These are phyloP conservation scores for Calliphora vomitoria DNA, from an alignment of 2,888 invertebrate genomes.

Conservation along the genomic window DNA sequence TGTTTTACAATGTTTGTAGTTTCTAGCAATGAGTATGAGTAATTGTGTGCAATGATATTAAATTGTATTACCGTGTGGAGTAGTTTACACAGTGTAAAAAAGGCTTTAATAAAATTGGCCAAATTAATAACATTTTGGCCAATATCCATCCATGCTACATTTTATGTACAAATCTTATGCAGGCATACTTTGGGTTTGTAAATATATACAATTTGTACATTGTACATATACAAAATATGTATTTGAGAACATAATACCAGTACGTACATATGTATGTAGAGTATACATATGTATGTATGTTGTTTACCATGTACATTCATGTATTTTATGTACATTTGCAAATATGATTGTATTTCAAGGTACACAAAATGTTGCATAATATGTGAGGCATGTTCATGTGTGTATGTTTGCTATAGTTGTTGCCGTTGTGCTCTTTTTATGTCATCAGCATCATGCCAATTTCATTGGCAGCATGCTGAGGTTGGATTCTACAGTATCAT, in stretches of 20 bases:
- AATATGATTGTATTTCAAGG: conserved; percentile 40
- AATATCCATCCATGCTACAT: conserved; percentile 37
- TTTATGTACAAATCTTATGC: conserved; percentile 11
- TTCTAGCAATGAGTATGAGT: neutral
- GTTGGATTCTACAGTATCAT: conserved; percentile 38
- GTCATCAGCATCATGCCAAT: conserved; percentile 58
- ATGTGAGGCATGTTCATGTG: conserved; percentile 7
- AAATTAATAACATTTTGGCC: conserved; percentile 67
- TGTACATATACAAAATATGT: conserved; percentile 20
- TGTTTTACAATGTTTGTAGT: neutral
- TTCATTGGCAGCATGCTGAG: conserved; percentile 60
- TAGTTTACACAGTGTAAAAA: conserved; percentile 61
- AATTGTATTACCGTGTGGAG: conserved; percentile 28
- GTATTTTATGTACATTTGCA: conserved; percentile 17
- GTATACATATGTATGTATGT: neutral
- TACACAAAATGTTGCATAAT: conserved; percentile 55
- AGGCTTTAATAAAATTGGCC: conserved; percentile 42
- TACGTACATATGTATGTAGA: neutral
- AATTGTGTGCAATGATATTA: conserved; percentile 29
- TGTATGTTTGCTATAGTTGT: neutral
- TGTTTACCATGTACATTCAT: neutral
- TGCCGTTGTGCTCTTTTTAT: conserved; percentile 32
- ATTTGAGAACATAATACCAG: conserved; percentile 31
- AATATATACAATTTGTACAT: conserved; percentile 29
- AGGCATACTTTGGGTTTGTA: neutral